These are phyloP conservation scores for Theristicus caerulescens DNA, from an alignment of 2,113 vertebrate species.

Conservation along the genomic window DNA sequence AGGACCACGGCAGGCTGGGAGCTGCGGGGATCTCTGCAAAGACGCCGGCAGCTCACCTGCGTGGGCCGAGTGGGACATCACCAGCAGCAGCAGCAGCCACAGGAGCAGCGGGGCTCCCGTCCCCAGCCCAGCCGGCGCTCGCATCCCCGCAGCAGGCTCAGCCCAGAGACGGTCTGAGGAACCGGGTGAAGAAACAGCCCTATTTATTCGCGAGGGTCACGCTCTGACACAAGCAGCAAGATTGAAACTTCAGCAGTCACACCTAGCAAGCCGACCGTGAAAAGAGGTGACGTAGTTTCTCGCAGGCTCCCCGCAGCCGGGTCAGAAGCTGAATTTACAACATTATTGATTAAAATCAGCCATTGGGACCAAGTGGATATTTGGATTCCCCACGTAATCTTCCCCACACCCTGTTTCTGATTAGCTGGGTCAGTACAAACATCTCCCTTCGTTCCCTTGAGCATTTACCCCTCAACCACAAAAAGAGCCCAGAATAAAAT, in stretches of 20 bases:
- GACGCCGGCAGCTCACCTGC: conserved; percentile 9
- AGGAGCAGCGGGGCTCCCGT: not conserved
- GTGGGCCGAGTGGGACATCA: not conserved
- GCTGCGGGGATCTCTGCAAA: not conserved
- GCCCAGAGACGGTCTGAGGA: rapidly evolving
- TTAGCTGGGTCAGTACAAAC: not conserved
- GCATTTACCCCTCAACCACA: not conserved
- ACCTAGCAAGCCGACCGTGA: rapidly evolving
- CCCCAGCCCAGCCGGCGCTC: rapidly evolving
- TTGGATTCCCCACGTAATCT: not conserved
- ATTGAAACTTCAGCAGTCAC: not conserved
- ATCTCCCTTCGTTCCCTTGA: not conserved
- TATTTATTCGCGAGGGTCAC: conserved; percentile 15
- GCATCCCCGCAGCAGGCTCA: not conserved
- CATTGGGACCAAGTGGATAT: rapidly evolving
- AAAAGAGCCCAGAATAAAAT: not conserved
- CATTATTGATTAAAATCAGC: not conserved
- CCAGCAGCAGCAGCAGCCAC: not conserved
- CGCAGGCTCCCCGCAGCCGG: not conserved
- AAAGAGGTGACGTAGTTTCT: not conserved
- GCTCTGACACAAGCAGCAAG: not conserved
- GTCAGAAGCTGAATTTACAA: not conserved
- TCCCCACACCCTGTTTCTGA: rapidly evolving
- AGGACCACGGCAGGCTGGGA: not conserved
- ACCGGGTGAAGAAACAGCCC: rapidly evolving